A percentile compares a stretch with the other conserved stretches of the same genome.
These are phyloP conservation scores for rabbit (Oryctolagus cuniculus) DNA, from an alignment of 2,113 vertebrate genomes.

Conservation along the genomic window mOryCun1.1 NC_091439.1:51934501-51935000, in stretches of 20 bases:
- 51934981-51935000: no score
- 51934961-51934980: no score
- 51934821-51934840: neutral
- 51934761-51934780: neutral
- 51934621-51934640: neutral
- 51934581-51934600: conserved; percentile 1
- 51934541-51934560: conserved; percentile 21
- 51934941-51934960: neutral
- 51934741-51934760: neutral
- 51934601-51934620: conserved; percentile 17
- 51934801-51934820: neutral
- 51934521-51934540: conserved; percentile 13
- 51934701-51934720: neutral
- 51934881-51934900: neutral
- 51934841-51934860: neutral
- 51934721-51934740: neutral
- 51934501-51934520: neutral
- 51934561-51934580: neutral
- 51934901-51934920: neutral
- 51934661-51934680: neutral
- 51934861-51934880: neutral
- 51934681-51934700: conserved; percentile 23
- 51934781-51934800: neutral
- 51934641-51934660: neutral
- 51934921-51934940: neutral